phyloP scores from a whole-genome alignment of 2,797 vertebrate species.

The Epinephelus coioides region DNA sequence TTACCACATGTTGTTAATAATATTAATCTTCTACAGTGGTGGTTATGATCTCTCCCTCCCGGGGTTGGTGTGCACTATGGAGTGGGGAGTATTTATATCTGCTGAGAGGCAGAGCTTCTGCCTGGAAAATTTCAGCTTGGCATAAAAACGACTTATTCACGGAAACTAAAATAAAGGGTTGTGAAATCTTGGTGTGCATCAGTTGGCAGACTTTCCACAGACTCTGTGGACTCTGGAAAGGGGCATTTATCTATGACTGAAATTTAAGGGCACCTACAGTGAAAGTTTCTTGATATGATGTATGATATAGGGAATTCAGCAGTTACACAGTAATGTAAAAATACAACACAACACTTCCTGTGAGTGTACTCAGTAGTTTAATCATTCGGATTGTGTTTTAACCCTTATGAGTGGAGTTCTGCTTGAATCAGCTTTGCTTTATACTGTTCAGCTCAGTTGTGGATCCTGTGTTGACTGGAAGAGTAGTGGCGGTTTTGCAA shows the following conservation, averaged over 20 bases:
- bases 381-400: background rate
- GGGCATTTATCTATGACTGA: background rate
- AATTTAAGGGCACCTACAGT: too few species aligned
- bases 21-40: constrained; percentile 9
- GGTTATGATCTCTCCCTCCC: background rate
- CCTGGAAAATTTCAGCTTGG: constrained; percentile 29
- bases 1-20: constrained; percentile 67
- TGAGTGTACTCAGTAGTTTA: background rate
- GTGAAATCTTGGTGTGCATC: constrained; percentile 34
- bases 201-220: background rate
- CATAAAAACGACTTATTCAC: constrained; percentile 17
- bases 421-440: background rate
- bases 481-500: constrained; percentile 3
- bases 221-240: background rate
- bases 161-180: constrained; percentile 37
- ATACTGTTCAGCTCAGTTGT: background rate
- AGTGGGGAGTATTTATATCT: constrained; percentile 59
- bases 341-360: background rate
- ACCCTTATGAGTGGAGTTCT: background rate
- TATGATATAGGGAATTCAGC: background rate
- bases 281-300: background rate
- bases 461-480: background rate
- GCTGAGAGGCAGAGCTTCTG: background rate
- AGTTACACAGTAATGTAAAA: background rate
- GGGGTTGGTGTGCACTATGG: background rate